These are phyloP conservation scores for Drosophila anomalata DNA, from an alignment of 2,888 invertebrate species.

Conservation along the genomic window DNA sequence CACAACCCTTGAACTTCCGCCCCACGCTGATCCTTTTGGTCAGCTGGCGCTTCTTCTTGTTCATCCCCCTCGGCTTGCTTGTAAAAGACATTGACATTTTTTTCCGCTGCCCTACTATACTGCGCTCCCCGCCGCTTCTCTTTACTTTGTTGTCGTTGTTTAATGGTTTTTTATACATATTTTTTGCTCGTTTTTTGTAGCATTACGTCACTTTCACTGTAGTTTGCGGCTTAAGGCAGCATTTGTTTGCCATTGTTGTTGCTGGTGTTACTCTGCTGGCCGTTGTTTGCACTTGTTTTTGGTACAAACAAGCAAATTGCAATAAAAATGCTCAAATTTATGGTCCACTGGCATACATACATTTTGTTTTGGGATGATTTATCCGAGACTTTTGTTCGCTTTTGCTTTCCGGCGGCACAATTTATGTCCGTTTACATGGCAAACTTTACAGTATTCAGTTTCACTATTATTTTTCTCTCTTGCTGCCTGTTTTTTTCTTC, in stretches of 20 bases:
- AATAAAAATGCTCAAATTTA: slow-evolving; percentile 73
- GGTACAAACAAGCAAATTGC: slow-evolving; percentile 64
- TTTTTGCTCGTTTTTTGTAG: slow-evolving; percentile 31
- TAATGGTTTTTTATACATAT: slow-evolving; percentile 61
- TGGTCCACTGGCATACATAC: slow-evolving; percentile 52
- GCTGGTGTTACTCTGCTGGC: slow-evolving; percentile 4
- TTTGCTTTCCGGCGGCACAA: slow-evolving; percentile 51
- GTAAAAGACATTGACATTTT: slow-evolving; percentile 62
- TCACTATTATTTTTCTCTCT: slow-evolving; percentile 1
- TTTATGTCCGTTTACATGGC: slow-evolving; percentile 59
- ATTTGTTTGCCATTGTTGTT: slow-evolving; percentile 39
- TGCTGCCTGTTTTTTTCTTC: slow-evolving; percentile 6
- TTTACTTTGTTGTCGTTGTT: slow-evolving; percentile 58
- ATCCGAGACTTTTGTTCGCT: slow-evolving; percentile 49
- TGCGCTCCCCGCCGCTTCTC: slow-evolving; percentile 3
- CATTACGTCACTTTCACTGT: slow-evolving; percentile 73
- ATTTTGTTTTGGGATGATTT: slow-evolving; percentile 62
- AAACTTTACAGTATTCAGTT: slow-evolving; percentile 31
- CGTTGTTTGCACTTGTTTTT: slow-evolving; percentile 63
- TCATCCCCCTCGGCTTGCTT: slow-evolving; percentile 36
- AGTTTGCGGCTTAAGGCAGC: slow-evolving; percentile 63
- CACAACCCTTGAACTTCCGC: not conserved
- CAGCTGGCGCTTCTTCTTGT: slow-evolving; percentile 16
- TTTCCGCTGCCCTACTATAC: slow-evolving; percentile 22
- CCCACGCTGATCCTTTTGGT: slow-evolving; percentile 8